Evolutionary conservation across 2,797 vertebrate genomes (phyloP), one percentile per base, ranked within the genome.

Genomic region (Labeo calbasu): DNA sequence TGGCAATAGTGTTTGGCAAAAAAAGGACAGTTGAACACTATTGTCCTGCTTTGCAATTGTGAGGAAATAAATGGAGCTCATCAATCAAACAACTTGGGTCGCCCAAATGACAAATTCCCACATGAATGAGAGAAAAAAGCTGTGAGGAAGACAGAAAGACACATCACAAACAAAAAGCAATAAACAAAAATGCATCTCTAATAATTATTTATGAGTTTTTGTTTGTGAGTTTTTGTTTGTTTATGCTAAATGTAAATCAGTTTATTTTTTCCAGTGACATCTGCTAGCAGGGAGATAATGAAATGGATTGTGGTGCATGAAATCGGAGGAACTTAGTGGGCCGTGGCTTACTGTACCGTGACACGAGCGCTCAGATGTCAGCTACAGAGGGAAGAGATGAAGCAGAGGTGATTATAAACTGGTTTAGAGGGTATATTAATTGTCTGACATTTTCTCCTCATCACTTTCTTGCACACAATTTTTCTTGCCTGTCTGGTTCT

Each of bases 231-330:
- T 61, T 69, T 61, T 48, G 43, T 17, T 50, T 68, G 48, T 23
- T 48, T 57, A 72, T 72, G 65, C 32, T 40, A 50, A n/a, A 9
- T 69, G 21, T 48, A 68, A 46, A 46, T 72, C 11, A 4, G 23
- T 23, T 48, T 48, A 2, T 28, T 15, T 36, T 32, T 12, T 10
- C 46, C 15, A 36, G 6, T 28, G 40, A 59, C 25, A 73, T 50
- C 55, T 65, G 57, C 80, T 65, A 15, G 32, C 32, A 15, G 21
- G 13, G 40, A 61, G 69, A 63, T 61, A 43, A 82, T 50, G 11
- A 82, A 82, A 61, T 82, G 7, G 19, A 71, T 82, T 32, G 25
- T 48, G 61, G 14, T 61, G 69, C 21, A 36, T 75, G 59, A 66
- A 75, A 75, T 66, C 13, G 0, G 17, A 82, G 11, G 65, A 81